Conservation (phyloP, 2,113 vertebrate genomes). For the Coryphaenoides rupestris region DNA sequence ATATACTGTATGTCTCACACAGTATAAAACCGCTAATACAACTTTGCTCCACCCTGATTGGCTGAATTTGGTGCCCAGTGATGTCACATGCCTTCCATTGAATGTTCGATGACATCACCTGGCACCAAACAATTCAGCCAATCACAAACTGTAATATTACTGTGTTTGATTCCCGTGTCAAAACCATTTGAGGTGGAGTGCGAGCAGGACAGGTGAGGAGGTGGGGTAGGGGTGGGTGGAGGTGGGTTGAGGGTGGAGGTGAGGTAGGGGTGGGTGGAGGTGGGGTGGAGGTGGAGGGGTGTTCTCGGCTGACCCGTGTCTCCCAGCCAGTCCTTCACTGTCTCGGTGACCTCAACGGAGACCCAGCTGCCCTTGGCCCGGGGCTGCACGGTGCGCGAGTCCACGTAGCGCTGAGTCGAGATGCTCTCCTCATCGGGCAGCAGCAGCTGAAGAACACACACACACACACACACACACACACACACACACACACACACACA, state of each 20-base stretch:
- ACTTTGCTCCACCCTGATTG: too few relatives aligned
- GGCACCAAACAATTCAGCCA: too few relatives aligned
- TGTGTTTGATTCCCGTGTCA: too few relatives aligned
- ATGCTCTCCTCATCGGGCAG: constrained; percentile 86
- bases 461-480: background rate
- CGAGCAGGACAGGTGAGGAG: too few relatives aligned
- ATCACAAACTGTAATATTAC: too few relatives aligned
- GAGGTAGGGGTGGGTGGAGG: background rate
- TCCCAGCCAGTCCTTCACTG: constrained; percentile 93
- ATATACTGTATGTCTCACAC: too few relatives aligned
- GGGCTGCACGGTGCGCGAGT: constrained; percentile 92
- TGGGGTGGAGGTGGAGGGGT: background rate
- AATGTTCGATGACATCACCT: too few relatives aligned
- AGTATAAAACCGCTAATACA: too few relatives aligned
- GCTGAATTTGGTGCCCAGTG: too few relatives aligned
- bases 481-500: background rate
- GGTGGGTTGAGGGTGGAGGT: background rate
- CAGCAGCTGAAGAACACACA: constrained; percentile 76
- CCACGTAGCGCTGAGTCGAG: constrained; percentile 92
- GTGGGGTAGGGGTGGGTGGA: too few relatives aligned
- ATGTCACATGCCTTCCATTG: too few relatives aligned
- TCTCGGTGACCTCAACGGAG: constrained; percentile 93
- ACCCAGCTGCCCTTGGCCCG: constrained; percentile 91
- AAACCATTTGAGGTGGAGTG: too few relatives aligned
- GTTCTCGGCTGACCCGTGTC: constrained; percentile 80